Percentiles rank a stretch among this genome's conserved stretches.
phyloP scores from a whole-genome alignment of 2,888 invertebrate genomes.

The Osmoderma eremita region DNA sequence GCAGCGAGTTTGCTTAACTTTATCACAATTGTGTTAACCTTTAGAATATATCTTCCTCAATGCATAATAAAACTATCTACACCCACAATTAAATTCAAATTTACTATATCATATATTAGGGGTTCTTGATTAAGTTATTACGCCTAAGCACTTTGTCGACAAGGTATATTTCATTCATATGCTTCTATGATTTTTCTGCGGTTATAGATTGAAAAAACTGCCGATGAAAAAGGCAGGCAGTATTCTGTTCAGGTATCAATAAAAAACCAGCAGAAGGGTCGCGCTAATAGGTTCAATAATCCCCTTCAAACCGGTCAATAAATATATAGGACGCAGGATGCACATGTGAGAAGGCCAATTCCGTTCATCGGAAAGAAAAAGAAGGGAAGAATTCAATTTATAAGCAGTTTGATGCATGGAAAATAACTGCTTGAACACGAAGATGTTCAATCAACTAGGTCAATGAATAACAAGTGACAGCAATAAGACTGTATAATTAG shows the following conservation, averaged over 20 bases:
- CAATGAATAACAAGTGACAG: too few relatives aligned
- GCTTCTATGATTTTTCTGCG: slow-evolving; percentile 8
- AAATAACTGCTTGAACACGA: too few relatives aligned
- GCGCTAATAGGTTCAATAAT: slow-evolving; percentile 31
- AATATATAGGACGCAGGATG: slow-evolving; percentile 9
- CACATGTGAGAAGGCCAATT: slow-evolving; percentile 24
- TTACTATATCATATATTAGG: background rate
- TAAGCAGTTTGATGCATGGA: too few relatives aligned
- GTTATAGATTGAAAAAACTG: background rate
- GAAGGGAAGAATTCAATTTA: too few relatives aligned
- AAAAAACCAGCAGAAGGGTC: slow-evolving; percentile 30
- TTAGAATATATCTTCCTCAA: too few relatives aligned
- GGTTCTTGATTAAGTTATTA: slow-evolving; percentile 14
- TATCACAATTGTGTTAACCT: too few relatives aligned
- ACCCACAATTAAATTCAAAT: too few relatives aligned
- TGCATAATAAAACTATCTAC: too few relatives aligned
- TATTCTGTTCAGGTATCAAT: slow-evolving; percentile 30
- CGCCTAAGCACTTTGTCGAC: background rate
- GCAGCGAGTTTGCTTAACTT: too few relatives aligned
- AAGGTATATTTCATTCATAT: slow-evolving; percentile 14
- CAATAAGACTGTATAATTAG: too few relatives aligned
- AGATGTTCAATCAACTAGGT: too few relatives aligned
- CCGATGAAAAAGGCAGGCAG: background rate
- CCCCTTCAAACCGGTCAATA: slow-evolving; percentile 24
- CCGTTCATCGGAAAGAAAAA: background rate